phyloP scores from a whole-genome alignment of 1,140 invertebrate species.

The Mya arenaria region DNA sequence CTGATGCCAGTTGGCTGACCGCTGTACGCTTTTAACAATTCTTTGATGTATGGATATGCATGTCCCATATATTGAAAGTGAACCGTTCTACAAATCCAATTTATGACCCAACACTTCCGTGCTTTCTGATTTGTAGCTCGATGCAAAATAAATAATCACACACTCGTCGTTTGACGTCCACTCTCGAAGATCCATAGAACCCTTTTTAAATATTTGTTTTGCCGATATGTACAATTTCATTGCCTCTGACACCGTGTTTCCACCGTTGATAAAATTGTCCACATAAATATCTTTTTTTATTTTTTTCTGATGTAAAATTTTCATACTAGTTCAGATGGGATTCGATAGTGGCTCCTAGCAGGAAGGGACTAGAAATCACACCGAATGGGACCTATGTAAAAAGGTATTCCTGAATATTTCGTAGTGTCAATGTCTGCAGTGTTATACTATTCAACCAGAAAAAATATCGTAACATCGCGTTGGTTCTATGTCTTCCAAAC shows the following conservation, averaged over 20 bases:
- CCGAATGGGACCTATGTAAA: constrained; percentile 11
- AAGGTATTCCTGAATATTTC: constrained; percentile 10
- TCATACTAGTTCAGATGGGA: not conserved
- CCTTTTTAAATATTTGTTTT: constrained; percentile 2
- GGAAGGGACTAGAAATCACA: constrained; percentile 9
- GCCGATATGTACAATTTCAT: not conserved
- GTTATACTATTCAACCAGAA: constrained; percentile 1
- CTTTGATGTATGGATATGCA: not conserved
- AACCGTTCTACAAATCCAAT: not conserved
- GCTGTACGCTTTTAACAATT: not conserved
- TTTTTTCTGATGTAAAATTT: not conserved
- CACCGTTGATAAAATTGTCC: not conserved
- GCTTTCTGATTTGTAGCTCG: not conserved
- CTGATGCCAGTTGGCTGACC: not conserved
- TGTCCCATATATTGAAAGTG: not conserved
- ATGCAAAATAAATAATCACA: not conserved
- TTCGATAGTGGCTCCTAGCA: constrained; percentile 19
- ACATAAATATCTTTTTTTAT: constrained; percentile 20
- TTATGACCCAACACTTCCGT: not conserved
- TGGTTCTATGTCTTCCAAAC: constrained; percentile 8
- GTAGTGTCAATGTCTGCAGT: constrained; percentile 12
- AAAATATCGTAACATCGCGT: constrained; percentile 14
- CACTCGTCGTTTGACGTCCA: not conserved
- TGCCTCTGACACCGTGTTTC: not conserved
- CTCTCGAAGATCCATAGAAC: constrained; percentile 4